Conservation (phyloP, 30 jellyfish, hydroid and myxozoan species). For the Hydra vulgaris region DNA sequence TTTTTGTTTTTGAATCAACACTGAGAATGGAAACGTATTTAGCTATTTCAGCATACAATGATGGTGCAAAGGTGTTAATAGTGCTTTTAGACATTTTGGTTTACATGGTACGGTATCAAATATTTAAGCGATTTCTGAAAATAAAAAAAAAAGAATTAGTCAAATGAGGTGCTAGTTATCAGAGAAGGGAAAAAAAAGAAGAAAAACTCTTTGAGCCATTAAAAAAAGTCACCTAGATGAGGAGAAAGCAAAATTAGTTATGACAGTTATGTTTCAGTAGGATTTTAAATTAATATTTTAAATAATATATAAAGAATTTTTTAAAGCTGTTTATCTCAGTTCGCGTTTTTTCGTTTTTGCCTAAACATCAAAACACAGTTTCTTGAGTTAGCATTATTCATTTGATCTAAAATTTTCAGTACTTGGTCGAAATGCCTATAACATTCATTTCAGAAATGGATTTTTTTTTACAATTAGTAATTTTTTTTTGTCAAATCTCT, state of each 20-base stretch:
- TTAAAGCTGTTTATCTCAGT: not conserved
- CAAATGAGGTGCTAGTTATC: conserved; percentile 1
- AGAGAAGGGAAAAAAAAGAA: not conserved
- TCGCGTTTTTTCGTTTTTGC: not conserved
- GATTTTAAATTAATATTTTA: not conserved
- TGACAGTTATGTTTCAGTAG: conserved; percentile 2
- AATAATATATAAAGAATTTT: not conserved
- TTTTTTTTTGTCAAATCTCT: not conserved
- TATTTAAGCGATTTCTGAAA: not conserved
- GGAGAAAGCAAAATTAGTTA: not conserved
- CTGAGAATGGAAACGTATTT: too few species aligned
- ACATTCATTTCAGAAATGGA: not conserved
- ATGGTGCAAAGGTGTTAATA: not conserved
- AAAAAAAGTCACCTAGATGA: not conserved
- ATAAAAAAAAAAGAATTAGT: not conserved
- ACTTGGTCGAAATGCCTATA: not conserved
- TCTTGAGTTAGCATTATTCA: not conserved
- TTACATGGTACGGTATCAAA: not conserved
- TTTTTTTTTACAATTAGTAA: not conserved
- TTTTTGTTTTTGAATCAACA: too few species aligned
- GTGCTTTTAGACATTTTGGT: not conserved
- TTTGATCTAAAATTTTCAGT: conserved; percentile 13
- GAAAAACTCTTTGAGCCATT: not conserved
- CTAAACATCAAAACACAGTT: not conserved
- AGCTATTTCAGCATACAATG: not conserved